Conservation (phyloP, 1,140 invertebrate genomes). For the Aphelenchoides fujianensis region DNA sequence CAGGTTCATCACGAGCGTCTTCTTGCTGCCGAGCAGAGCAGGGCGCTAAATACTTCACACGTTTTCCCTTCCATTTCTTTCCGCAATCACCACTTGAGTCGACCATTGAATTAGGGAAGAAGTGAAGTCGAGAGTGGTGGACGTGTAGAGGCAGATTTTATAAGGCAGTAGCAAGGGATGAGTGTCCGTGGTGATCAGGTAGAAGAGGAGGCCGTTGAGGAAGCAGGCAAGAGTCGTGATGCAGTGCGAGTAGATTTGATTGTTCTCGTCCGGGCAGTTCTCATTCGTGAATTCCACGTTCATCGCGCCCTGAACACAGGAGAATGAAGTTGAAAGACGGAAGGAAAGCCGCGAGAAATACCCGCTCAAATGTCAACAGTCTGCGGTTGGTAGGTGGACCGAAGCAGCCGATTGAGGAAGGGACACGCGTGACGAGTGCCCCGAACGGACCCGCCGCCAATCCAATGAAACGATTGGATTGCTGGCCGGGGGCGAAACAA, state of each 20-base stretch:
- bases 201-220: not conserved
- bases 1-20: not conserved
- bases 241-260: not conserved
- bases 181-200: not conserved
- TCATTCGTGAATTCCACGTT: not conserved
- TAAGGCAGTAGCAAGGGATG: not conserved
- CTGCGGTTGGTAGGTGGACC: too few relatives aligned
- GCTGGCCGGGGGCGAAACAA: too few relatives aligned
- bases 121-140: not conserved
- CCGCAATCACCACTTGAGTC: not conserved
- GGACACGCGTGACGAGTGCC: too few relatives aligned
- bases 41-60: not conserved
- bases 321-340: too few relatives aligned
- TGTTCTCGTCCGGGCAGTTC: not conserved
- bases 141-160: not conserved
- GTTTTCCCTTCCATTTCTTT: not conserved
- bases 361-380: too few relatives aligned
- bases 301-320: too few relatives aligned
- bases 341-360: too few relatives aligned
- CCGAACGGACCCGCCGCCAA: too few relatives aligned
- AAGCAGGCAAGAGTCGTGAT: not conserved
- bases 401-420: too few relatives aligned
- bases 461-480: too few relatives aligned
- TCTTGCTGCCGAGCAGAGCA: not conserved
- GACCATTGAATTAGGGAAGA: not conserved